Conservation (phyloP, 1,140 invertebrate genomes). For the Nautilus pompilius region DNA sequence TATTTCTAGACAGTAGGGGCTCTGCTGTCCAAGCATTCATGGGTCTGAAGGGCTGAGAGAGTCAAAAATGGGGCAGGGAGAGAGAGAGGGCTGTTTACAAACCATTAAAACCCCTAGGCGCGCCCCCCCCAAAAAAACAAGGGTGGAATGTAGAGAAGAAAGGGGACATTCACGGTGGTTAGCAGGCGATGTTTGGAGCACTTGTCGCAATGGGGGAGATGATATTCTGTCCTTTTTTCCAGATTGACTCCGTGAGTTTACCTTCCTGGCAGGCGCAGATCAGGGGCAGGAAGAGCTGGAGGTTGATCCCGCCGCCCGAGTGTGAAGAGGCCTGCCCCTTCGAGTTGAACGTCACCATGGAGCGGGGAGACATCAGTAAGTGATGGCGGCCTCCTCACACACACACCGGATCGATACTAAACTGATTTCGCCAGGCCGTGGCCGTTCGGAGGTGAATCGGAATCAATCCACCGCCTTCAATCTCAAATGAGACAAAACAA, state of each 20-base stretch:
- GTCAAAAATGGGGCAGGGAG: too few relatives aligned
- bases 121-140: too few relatives aligned
- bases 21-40: too few relatives aligned
- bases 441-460: too few relatives aligned
- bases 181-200: not conserved
- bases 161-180: too few relatives aligned
- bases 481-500: too few relatives aligned
- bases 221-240: constrained; percentile 22
- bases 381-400: constrained; percentile 13
- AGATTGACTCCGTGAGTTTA: constrained; percentile 87
- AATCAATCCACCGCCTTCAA: too few relatives aligned
- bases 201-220: not conserved
- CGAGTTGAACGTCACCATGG: constrained; percentile 70
- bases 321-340: constrained; percentile 73
- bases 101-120: too few relatives aligned
- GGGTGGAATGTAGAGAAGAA: too few relatives aligned
- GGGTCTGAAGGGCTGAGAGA: too few relatives aligned
- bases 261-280: constrained; percentile 95
- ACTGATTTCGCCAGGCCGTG: too few relatives aligned
- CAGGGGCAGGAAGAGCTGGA: constrained; percentile 80
- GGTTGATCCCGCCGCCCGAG: constrained; percentile 81
- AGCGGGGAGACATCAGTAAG: constrained; percentile 89
- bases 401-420: not conserved
- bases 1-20: too few relatives aligned
- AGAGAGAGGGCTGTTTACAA: not conserved